These are phyloP conservation scores for Achatina immaculata DNA, from an alignment of 1,140 invertebrate genomes.

Conservation along the genomic window DNA sequence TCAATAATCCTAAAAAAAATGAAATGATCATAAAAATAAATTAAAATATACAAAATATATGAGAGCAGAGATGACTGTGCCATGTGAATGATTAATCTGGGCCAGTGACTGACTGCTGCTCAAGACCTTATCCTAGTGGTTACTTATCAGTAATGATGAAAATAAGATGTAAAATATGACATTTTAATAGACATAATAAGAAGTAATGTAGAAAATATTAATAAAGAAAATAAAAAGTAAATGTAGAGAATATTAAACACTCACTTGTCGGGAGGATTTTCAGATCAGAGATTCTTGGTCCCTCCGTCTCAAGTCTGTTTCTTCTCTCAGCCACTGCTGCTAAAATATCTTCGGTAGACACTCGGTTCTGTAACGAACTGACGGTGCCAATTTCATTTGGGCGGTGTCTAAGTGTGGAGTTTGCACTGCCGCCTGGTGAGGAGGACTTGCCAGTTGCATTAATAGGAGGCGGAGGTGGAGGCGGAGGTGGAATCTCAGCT, in stretches of 20 bases:
- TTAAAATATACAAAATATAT: no score
- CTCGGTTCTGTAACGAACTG: slow-evolving; percentile 1
- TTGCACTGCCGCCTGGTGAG: slow-evolving; percentile 21
- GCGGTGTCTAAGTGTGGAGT: slow-evolving; percentile 10
- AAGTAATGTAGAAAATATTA: background rate
- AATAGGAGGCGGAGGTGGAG: slow-evolving; percentile 42
- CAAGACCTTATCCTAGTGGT: no score
- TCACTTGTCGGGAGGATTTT: slow-evolving; percentile 25
- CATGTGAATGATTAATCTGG: no score
- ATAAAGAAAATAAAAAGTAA: background rate
- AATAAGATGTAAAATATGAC: no score
- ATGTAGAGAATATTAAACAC: slow-evolving; percentile 6
- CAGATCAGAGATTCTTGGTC: slow-evolving; percentile 41
- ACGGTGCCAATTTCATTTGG: background rate
- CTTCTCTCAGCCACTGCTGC: slow-evolving; percentile 56
- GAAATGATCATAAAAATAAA: no score
- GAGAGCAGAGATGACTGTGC: no score
- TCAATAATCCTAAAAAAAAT: no score
- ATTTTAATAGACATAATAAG: no score
- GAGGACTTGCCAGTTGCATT: no score
- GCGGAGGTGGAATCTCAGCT: slow-evolving; percentile 44
- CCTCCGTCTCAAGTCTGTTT: slow-evolving; percentile 54
- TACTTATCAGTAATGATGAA: no score
- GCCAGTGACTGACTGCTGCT: no score
- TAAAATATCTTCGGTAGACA: slow-evolving; percentile 50